Evolutionary conservation across 2,113 vertebrate genomes (phyloP).

Genomic region (Raphicerus campestris): DNA sequence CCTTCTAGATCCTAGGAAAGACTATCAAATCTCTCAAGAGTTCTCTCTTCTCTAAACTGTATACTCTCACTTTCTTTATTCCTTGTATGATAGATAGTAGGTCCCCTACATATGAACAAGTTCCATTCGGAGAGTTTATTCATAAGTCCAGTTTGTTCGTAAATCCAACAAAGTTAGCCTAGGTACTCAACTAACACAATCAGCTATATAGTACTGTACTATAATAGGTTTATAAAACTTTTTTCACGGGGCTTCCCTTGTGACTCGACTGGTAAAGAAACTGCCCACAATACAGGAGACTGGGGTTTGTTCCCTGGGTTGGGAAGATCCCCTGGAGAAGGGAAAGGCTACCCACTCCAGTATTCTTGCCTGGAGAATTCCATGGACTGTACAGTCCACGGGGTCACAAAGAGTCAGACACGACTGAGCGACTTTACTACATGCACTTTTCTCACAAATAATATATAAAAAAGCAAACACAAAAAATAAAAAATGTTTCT

Average conservation of each 20-base stretch:
- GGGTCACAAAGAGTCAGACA: not conserved
- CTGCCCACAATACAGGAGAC: not conserved
- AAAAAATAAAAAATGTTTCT: not conserved
- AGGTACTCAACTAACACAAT: not conserved
- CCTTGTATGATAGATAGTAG: not conserved
- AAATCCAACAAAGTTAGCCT: not conserved
- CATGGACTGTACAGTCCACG: not conserved
- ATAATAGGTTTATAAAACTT: not conserved
- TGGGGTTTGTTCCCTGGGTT: not conserved
- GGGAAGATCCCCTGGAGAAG: not conserved
- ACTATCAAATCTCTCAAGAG: not conserved
- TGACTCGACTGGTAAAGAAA: not conserved
- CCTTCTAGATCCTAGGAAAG: not conserved
- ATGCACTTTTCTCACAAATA: not conserved
- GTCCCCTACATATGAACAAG: not conserved
- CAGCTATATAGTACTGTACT: not conserved
- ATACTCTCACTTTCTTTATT: not conserved
- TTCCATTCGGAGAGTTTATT: not conserved
- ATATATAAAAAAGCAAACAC: not conserved
- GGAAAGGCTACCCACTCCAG: not conserved
- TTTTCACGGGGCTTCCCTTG: not conserved
- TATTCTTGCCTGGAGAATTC: not conserved
- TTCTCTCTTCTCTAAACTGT: not conserved
- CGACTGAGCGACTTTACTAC: not conserved
- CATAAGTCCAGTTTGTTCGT: accelerated